Base-by-base conservation (phyloP, 2,797 vertebrate genomes). In the Halcyon chelicuti region DNA sequence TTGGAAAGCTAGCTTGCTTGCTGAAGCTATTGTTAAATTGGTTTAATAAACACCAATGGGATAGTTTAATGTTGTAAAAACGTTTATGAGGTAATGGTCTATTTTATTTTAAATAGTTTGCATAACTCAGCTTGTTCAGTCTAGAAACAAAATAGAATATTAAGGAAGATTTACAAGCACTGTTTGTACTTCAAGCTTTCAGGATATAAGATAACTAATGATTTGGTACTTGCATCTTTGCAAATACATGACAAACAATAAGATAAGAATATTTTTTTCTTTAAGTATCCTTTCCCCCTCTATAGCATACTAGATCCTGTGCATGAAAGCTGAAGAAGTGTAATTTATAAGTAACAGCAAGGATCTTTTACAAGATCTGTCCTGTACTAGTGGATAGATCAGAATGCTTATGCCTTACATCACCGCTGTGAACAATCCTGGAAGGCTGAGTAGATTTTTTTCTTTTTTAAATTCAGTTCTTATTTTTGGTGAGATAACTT, bases 1-100 rank as follows among this genome's bases (percentile, higher is more conserved):
- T 94, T 84, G 66, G 79, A 96, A 95, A 94, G 76, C 66, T 57
- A 39, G 42, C 47, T 67, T 62, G 44, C 42, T 91, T 18, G 2
- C 79, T 80, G 46, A 47, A 93, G 58, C 82, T 86, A 18, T 75
- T 93, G 88, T 92, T 96, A 92, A 93, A 94, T 86, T 88, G 76
- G 29, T 84, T 95, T 96, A 94, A 95, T 93, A 96, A 94, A 88
- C 68, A 76, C 54, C 88, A 94, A 88, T 66, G 46, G 2, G 2
- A 40, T 77, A 46, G 76, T 72, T 74, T 75, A 72, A 62, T 70
- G 54, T 62, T 88, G 42, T 90, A 60, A 86, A 90, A 86, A 73
- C 40, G 23, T 81, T 93, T 88, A 58, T 37, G 58, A 86, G 15
- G 14, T 55, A 93, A 35, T 5, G 3, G 51, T 83, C 25, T 62